A percentile compares a stretch with the other conserved stretches of the same genome.
Conservation (phyloP, 1,140 invertebrate genomes). For the Oryzaephilus surinamensis region DNA sequence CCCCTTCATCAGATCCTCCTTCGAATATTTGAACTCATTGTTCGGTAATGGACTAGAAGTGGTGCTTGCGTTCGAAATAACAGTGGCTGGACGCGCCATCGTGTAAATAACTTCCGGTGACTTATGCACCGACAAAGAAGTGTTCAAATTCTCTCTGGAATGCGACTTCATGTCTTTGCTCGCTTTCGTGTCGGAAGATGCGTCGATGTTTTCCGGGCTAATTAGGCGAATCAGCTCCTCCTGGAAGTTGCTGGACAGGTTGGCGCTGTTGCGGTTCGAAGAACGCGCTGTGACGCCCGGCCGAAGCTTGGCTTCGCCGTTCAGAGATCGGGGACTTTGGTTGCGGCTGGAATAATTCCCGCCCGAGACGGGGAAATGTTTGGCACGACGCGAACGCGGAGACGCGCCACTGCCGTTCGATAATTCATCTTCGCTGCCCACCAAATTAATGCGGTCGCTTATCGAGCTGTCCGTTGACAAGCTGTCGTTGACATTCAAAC, state of each 20-base stretch:
- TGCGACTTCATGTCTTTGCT: constrained; percentile 25
- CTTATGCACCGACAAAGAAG: constrained; percentile 29
- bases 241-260: constrained; percentile 61
- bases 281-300: constrained; percentile 38
- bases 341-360: constrained; percentile 44
- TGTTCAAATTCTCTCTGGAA: constrained; percentile 43
- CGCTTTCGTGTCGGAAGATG: constrained; percentile 22
- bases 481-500: constrained; percentile 36
- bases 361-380: constrained; percentile 23
- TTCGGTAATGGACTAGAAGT: constrained; percentile 48
- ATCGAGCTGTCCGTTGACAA: constrained; percentile 45
- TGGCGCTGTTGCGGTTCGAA: constrained; percentile 47
- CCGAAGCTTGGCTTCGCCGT: constrained; percentile 40
- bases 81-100: constrained; percentile 59
- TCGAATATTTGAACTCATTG: constrained; percentile 47
- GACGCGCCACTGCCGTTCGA: constrained; percentile 42
- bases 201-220: constrained; percentile 65
- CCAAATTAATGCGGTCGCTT: constrained; percentile 33
- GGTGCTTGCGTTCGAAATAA: constrained; percentile 55
- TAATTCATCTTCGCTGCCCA: constrained; percentile 48
- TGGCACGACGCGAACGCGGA: constrained; percentile 38
- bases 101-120: constrained; percentile 56
- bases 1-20: constrained; percentile 35
- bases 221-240: constrained; percentile 84
- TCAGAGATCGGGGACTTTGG: constrained; percentile 48